Evolutionary conservation across 2,113 vertebrate species (phyloP).

Genomic region (Zosterops borbonicus): DNA sequence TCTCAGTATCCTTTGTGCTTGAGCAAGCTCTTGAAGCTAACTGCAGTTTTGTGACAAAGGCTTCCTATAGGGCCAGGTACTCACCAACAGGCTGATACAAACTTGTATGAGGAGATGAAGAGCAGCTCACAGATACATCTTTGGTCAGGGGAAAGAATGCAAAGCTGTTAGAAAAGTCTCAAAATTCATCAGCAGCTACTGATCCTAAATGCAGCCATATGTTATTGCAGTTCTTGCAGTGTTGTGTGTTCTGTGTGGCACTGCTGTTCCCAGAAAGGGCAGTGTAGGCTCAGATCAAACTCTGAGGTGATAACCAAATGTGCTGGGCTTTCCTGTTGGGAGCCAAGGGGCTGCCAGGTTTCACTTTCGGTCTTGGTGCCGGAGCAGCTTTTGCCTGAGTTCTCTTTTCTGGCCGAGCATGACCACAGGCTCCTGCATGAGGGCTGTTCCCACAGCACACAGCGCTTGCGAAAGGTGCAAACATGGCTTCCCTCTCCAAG

Average conservation of each 20-base stretch:
- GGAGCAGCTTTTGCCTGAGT: neutral
- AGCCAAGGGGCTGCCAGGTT: neutral
- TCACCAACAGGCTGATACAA: neutral
- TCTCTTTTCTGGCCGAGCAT: neutral
- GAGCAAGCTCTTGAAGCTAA: neutral
- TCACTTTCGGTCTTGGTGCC: neutral
- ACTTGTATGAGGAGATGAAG: neutral
- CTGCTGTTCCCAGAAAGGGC: rapidly evolving
- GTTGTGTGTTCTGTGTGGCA: neutral
- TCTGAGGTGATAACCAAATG: neutral
- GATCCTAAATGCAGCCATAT: neutral
- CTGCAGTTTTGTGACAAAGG: neutral
- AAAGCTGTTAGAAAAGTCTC: neutral
- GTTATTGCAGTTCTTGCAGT: neutral
- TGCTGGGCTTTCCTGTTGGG: neutral
- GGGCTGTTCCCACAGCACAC: neutral
- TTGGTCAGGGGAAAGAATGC: neutral
- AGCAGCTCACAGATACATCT: neutral
- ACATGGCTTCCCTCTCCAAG: neutral
- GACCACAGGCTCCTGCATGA: neutral
- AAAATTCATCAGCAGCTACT: neutral
- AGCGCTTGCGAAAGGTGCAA: rapidly evolving
- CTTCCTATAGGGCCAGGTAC: neutral
- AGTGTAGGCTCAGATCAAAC: neutral
- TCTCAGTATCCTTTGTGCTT: slow-evolving; percentile 12